These are phyloP conservation scores for Sinohyriopsis cumingii DNA, from an alignment of 2,888 invertebrate genomes.

Conservation along the genomic window DNA sequence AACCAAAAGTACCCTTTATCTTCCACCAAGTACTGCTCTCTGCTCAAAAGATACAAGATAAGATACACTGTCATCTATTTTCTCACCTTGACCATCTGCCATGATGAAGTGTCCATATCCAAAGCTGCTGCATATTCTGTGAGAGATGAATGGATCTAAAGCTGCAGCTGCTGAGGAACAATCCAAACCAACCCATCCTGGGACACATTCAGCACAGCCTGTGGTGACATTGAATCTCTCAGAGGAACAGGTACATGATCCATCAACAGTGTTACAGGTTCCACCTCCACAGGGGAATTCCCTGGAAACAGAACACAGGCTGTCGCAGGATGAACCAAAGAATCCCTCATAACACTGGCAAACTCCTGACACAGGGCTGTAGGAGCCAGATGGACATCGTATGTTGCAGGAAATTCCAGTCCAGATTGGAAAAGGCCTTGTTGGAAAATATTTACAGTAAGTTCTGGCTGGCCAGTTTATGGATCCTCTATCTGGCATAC, in stretches of 20 bases:
- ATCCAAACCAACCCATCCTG: slow-evolving; percentile 50
- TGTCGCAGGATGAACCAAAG: slow-evolving; percentile 41
- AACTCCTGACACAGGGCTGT: slow-evolving; percentile 2
- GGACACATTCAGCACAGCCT: slow-evolving; percentile 40
- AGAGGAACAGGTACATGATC: slow-evolving; percentile 45
- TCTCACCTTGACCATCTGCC: slow-evolving; percentile 27
- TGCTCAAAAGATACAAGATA: too few species aligned
- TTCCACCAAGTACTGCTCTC: too few species aligned
- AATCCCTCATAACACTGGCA: slow-evolving; percentile 47
- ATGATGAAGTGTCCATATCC: slow-evolving; percentile 42
- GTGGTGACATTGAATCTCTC: slow-evolving; percentile 29
- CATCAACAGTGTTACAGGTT: slow-evolving; percentile 34
- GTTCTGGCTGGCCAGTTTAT: slow-evolving; percentile 21
- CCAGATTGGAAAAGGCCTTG: slow-evolving; percentile 32
- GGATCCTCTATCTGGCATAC: slow-evolving; percentile 2
- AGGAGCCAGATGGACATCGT: slow-evolving; percentile 32
- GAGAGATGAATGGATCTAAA: slow-evolving; percentile 2
- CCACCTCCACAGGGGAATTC: slow-evolving; percentile 44
- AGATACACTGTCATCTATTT: too few species aligned
- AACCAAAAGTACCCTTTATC: too few species aligned
- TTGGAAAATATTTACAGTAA: slow-evolving; percentile 24
- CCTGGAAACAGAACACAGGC: slow-evolving; percentile 31
- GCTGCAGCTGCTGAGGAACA: slow-evolving; percentile 37
- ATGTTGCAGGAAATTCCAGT: slow-evolving; percentile 30
- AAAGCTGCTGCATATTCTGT: slow-evolving; percentile 20